A percentile compares a stretch with the other conserved stretches of the same genome.
These are phyloP conservation scores for Geodia barretti DNA, from an alignment of 37 sponge, comb jelly and placozoan species.

Conservation along the genomic window DNA sequence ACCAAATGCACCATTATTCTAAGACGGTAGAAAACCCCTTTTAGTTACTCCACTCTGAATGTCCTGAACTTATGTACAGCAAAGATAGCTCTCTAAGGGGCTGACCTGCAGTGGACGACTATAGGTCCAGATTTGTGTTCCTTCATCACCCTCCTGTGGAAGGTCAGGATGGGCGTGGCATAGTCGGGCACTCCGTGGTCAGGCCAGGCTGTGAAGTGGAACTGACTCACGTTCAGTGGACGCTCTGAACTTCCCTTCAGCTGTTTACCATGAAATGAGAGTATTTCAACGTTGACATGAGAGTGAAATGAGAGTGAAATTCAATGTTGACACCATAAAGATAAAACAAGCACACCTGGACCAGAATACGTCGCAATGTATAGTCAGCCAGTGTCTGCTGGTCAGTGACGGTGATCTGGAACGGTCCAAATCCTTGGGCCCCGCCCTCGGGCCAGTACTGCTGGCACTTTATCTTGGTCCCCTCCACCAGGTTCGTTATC, in stretches of 20 bases:
- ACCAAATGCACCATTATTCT: too few species aligned
- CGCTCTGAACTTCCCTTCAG: too few species aligned
- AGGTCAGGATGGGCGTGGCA: conserved; percentile 20
- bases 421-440: conserved; percentile 40
- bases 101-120: conserved; percentile 66
- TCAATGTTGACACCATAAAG: too few species aligned
- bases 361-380: conserved; percentile 34
- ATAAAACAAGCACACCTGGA: conserved; percentile 1
- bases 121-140: conserved; percentile 14
- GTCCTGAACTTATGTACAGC: too few species aligned
- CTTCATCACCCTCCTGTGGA: not conserved
- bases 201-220: conserved; percentile 65
- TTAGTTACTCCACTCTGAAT: too few species aligned
- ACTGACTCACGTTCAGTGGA: conserved; percentile 23
- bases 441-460: conserved; percentile 72
- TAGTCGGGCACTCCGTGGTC: conserved; percentile 47
- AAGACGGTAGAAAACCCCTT: too few species aligned
- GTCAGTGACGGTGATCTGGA: conserved; percentile 45
- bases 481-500: conserved; percentile 63
- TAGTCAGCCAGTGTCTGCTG: conserved; percentile 42
- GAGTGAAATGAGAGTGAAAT: too few species aligned
- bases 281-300: too few species aligned
- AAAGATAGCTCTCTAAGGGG: too few species aligned
- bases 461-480: conserved; percentile 66
- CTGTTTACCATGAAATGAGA: too few species aligned